A percentile compares a stretch with the other conserved stretches of the same genome.
Evolutionary conservation across 2,888 invertebrate species (phyloP).

Genomic region (Deroplatys truncata): DNA sequence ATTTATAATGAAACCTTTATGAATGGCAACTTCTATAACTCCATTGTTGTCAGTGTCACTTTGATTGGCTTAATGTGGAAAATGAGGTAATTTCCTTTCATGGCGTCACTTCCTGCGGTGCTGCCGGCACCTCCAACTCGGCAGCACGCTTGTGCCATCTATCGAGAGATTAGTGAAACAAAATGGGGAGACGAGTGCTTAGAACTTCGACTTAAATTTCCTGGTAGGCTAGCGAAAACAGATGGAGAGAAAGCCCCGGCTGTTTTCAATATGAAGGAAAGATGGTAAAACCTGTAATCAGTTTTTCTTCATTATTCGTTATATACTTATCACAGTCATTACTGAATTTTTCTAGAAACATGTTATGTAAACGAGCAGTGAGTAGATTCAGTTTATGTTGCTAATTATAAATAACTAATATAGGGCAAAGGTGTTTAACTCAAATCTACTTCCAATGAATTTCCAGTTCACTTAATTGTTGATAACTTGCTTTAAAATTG

Average conservation of each 20-base stretch:
- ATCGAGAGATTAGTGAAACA: conserved; percentile 2
- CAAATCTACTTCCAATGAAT: too few species aligned
- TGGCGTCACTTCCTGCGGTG: background rate
- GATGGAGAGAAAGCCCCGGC: background rate
- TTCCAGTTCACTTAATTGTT: too few species aligned
- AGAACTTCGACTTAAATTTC: background rate
- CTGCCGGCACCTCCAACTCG: background rate
- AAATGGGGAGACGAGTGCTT: background rate
- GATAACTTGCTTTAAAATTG: too few species aligned
- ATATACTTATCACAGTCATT: too few species aligned
- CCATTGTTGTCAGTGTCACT: background rate
- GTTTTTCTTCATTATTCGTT: too few species aligned
- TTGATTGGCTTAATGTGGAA: background rate
- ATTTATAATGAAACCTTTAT: too few species aligned
- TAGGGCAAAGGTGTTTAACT: too few species aligned
- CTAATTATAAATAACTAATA: too few species aligned
- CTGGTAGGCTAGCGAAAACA: background rate
- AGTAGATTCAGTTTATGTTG: too few species aligned
- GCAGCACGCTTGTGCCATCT: conserved; percentile 9
- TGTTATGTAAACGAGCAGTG: too few species aligned
- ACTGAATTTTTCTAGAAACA: too few species aligned
- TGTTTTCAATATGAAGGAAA: background rate
- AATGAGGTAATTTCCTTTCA: conserved; percentile 12
- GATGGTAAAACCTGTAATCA: background rate
- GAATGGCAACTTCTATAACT: background rate